Evolutionary conservation across 1,140 invertebrate genomes (phyloP).

Genomic region (Heterodera carotae): DNA sequence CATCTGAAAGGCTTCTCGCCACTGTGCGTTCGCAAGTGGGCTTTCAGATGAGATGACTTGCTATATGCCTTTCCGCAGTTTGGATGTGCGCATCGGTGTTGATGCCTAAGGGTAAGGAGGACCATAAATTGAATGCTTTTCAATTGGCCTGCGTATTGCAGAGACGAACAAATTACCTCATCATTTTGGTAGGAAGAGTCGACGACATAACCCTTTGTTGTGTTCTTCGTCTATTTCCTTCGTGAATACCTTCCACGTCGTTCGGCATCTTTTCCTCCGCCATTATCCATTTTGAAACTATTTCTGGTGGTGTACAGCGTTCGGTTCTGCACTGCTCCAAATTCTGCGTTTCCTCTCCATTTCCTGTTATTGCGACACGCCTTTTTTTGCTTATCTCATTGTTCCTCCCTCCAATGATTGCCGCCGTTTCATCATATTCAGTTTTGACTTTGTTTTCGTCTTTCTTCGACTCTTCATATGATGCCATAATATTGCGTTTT

Average conservation of each 20-base stretch:
- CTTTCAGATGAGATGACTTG: slow-evolving; percentile 72
- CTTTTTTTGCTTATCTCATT: background rate
- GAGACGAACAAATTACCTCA: background rate
- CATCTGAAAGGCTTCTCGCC: slow-evolving; percentile 79
- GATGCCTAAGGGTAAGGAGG: background rate
- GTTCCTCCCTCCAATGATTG: background rate
- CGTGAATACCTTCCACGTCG: background rate
- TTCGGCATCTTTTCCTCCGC: background rate
- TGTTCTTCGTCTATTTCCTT: background rate
- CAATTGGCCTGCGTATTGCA: no score
- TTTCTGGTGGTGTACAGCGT: background rate
- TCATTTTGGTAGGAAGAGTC: background rate
- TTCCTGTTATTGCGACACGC: background rate
- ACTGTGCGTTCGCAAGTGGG: slow-evolving; percentile 72
- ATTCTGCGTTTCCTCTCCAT: background rate
- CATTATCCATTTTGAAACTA: background rate
- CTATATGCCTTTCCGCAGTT: slow-evolving; percentile 22
- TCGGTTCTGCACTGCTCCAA: background rate
- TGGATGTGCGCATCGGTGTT: slow-evolving; percentile 10
- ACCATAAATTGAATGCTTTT: background rate
- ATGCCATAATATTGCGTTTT: slow-evolving; percentile 15
- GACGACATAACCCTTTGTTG: no score
- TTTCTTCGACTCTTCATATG: slow-evolving; percentile 6
- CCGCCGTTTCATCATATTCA: background rate
- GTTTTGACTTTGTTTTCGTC: background rate